Base-by-base conservation (phyloP, 1,140 invertebrate species). In the Nylanderia fulva region DNA sequence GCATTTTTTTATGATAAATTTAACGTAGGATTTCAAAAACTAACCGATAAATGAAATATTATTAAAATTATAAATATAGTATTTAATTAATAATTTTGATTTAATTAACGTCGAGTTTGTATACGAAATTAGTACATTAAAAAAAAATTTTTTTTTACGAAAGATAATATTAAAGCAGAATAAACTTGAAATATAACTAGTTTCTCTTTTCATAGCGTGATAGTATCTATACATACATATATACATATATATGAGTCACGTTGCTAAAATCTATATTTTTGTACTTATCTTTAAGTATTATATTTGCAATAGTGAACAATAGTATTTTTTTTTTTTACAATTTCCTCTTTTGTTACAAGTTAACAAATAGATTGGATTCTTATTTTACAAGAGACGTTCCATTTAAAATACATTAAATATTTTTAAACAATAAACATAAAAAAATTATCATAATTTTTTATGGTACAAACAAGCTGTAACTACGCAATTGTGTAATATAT, bases 161-260 rank as follows among this genome's bases (percentile, higher is more conserved):
- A 2, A 33, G 13, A 8, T 21, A 1, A 0, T 7, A 27, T 45
- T 52, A 5, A 68, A 45, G 5, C 63, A 15, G 33, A 39, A 15
- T 4, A 27, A 52, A 68, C 45, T 68, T 69, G 21, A 56, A 79
- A n/a, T 54, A 4, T 18, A 69, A 63, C 9, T 69, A 15, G 21
- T 54, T 69, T 56, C 21, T 0, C 18, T 1, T 24, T 13, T 18
- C 45, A 48, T 48, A 68, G 21, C 13, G 7, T 9, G 15, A 56
- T 29, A 63, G 45, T 42, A 63, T 76, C 36, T 45, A 6, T n/a
- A 52, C 33, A 2, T 54, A 1, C 13, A 45, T 15, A 24, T 0
- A 36, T 21, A 2, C 36, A 1, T 21, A 45, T 15, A 24, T 0
- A 36, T 21, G 15, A 33, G 13, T 8, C 8, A 27, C 8, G 8